These are phyloP conservation scores for Tonatia bakeri DNA, from an alignment of 2,113 vertebrate genomes.

Conservation along the genomic window DNA sequence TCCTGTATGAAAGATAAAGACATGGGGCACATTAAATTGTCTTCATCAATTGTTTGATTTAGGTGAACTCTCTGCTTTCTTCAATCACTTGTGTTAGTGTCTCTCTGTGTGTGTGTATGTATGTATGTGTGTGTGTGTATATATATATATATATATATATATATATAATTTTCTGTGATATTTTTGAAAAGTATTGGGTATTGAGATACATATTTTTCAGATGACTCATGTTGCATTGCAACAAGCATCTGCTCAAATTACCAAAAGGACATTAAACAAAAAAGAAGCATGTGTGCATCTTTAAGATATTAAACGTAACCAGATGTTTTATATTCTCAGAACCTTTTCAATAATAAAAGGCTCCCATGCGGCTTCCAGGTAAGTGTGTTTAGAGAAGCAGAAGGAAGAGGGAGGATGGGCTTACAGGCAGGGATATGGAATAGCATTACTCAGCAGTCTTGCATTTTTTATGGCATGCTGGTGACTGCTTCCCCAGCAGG, in stretches of 20 bases:
- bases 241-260: slow-evolving; percentile 48
- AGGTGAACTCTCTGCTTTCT: slow-evolving; percentile 35
- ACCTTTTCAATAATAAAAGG: background rate
- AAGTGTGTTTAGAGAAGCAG: background rate
- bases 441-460: background rate
- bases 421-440: accelerated
- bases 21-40: background rate
- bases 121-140: no score
- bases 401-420: background rate
- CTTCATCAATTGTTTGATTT: slow-evolving; percentile 41
- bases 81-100: background rate
- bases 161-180: background rate
- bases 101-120: no score
- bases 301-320: slow-evolving; percentile 56
- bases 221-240: background rate
- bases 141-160: no score
- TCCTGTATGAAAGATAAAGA: slow-evolving; percentile 36
- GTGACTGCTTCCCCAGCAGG: background rate
- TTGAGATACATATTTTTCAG: slow-evolving; percentile 15
- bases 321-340: slow-evolving; percentile 59
- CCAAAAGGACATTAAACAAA: slow-evolving; percentile 41
- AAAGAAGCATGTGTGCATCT: slow-evolving; percentile 33
- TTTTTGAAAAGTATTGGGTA: background rate
- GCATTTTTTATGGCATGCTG: background rate
- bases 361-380: slow-evolving; percentile 16